These are phyloP conservation scores for Acanthurus leucopareius DNA, from an alignment of 2,797 vertebrate species.

Conservation along the genomic window DNA sequence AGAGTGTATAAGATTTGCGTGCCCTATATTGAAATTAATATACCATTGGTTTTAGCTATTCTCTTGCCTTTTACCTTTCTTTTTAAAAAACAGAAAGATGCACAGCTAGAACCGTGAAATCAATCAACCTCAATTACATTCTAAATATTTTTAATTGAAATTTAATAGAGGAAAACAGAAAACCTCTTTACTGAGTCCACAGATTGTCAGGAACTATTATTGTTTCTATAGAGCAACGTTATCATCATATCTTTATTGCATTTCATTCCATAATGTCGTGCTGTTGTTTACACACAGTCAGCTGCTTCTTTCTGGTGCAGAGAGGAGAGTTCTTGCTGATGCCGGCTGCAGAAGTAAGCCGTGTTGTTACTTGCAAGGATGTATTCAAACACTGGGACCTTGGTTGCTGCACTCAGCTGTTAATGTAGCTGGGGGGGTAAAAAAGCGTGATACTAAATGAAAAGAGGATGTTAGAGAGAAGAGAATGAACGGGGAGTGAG, in stretches of 20 bases:
- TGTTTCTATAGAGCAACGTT: background rate
- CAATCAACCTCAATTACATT: constrained; percentile 16
- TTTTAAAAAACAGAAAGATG: too few species aligned
- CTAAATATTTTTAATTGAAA: constrained; percentile 31
- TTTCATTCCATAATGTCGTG: constrained; percentile 24
- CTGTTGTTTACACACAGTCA: constrained; percentile 19
- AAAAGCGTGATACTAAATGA: constrained; percentile 38
- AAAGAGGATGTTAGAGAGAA: constrained; percentile 41
- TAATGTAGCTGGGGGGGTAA: constrained; percentile 7
- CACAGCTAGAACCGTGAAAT: background rate
- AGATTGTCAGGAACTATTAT: constrained; percentile 26
- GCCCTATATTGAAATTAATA: too few species aligned
- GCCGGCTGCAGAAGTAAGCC: constrained; percentile 33
- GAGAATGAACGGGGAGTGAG: constrained; percentile 32
- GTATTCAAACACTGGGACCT: constrained; percentile 35
- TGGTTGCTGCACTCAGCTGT: constrained; percentile 41
- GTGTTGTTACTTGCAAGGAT: constrained; percentile 49
- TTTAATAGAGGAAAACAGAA: constrained; percentile 38
- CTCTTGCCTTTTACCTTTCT: too few species aligned
- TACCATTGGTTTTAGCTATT: too few species aligned
- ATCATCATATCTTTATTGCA: constrained; percentile 26
- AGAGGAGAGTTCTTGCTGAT: constrained; percentile 23
- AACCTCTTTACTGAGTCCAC: constrained; percentile 24
- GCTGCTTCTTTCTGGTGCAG: constrained; percentile 2
- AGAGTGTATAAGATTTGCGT: too few species aligned